Percentiles rank a stretch among this genome's conserved stretches.
These are phyloP conservation scores for Eriosoma lanigerum DNA, from an alignment of 1,140 invertebrate species.

Conservation along the genomic window DNA sequence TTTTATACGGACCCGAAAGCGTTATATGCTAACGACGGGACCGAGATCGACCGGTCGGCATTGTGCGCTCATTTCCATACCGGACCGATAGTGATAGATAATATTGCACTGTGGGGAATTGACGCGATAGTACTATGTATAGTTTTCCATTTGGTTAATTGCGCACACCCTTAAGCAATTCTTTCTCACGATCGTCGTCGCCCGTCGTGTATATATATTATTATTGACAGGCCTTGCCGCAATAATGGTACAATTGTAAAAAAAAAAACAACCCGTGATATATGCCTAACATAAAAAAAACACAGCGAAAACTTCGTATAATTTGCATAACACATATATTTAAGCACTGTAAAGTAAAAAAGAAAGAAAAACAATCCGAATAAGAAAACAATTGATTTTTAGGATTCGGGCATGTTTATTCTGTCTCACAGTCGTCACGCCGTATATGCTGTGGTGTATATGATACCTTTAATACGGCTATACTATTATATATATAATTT, in stretches of 20 bases:
- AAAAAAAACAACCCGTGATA: not conserved
- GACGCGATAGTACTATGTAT: not conserved
- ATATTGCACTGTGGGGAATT: conserved; percentile 48
- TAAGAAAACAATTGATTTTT: conserved; percentile 43
- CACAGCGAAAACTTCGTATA: no score
- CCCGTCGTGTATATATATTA: not conserved
- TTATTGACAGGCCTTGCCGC: conserved; percentile 10
- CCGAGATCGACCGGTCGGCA: not conserved
- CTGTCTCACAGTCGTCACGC: no score
- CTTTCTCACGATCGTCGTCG: conserved; percentile 8
- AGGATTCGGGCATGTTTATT: conserved; percentile 6
- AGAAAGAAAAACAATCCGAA: not conserved
- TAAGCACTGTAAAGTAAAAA: no score
- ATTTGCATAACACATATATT: no score
- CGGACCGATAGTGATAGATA: conserved; percentile 44
- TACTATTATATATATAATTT: not conserved
- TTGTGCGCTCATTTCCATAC: conserved; percentile 38
- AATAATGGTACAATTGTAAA: not conserved
- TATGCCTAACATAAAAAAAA: no score
- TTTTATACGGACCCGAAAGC: conserved; percentile 43
- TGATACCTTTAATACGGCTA: not conserved
- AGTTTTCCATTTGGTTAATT: conserved; percentile 48
- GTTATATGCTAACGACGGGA: conserved; percentile 43
- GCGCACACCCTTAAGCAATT: conserved; percentile 34
- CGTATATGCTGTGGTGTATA: no score